Conservation (phyloP, 2,888 invertebrate species). For the Acrobasis suavella region DNA sequence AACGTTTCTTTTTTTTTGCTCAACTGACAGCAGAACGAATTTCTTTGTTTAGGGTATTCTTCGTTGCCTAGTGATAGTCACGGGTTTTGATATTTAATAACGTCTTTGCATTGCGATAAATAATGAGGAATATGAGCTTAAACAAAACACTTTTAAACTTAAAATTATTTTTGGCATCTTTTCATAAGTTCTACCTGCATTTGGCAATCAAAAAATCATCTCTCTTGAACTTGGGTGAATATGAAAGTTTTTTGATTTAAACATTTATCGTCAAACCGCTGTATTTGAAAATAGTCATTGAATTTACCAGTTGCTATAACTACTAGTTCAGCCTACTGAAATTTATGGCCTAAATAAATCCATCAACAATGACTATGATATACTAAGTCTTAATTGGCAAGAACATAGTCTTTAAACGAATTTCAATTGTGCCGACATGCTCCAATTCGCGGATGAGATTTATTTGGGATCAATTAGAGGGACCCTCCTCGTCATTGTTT, state of each 20-base stretch:
- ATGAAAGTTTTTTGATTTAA: too few relatives aligned
- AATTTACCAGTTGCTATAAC: too few relatives aligned
- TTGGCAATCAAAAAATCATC: too few relatives aligned
- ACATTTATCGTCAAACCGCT: too few relatives aligned
- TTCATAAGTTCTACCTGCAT: too few relatives aligned
- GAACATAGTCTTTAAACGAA: constrained; percentile 35
- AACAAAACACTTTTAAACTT: too few relatives aligned
- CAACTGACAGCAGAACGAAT: not conserved
- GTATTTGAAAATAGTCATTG: too few relatives aligned
- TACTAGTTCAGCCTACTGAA: not conserved
- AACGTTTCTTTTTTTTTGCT: not conserved
- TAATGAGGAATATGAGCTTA: too few relatives aligned
- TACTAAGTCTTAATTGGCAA: constrained; percentile 15
- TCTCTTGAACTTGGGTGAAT: too few relatives aligned
- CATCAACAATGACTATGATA: constrained; percentile 5
- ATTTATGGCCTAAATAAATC: not conserved
- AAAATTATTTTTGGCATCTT: too few relatives aligned
- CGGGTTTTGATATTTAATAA: not conserved
- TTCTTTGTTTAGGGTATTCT: not conserved
- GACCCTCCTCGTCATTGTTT: constrained; percentile 24
- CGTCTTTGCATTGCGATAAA: too few relatives aligned
- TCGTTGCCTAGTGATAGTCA: not conserved
- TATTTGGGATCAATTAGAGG: constrained; percentile 60
- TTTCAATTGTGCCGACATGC: constrained; percentile 41
- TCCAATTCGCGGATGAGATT: constrained; percentile 43